A percentile compares a stretch with the other conserved stretches of the same genome.
phyloP scores from a whole-genome alignment of 2,113 vertebrate species.

The Fulmarus glacialis region DNA sequence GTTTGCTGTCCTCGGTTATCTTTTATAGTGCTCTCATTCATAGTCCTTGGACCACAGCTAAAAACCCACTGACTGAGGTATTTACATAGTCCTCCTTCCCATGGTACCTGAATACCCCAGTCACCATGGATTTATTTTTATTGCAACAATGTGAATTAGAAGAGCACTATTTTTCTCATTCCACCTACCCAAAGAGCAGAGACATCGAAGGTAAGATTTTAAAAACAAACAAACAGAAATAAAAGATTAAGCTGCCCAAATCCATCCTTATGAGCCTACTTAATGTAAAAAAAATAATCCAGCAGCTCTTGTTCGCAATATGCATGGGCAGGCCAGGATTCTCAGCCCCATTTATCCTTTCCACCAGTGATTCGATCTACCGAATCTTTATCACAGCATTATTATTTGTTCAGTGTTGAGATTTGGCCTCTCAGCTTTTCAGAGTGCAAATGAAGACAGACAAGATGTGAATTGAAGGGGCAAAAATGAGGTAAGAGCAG shows the following conservation, averaged over 20 bases:
- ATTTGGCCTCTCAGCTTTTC: not conserved
- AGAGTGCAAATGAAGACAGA: not conserved
- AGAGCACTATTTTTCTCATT: not conserved
- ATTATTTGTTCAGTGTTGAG: not conserved
- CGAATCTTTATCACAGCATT: not conserved
- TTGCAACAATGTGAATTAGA: not conserved
- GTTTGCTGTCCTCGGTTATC: not conserved
- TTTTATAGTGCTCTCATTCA: not conserved
- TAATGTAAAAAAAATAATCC: not conserved
- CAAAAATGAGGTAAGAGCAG: not conserved
- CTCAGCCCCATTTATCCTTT: not conserved
- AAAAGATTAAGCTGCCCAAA: not conserved
- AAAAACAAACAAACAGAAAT: not conserved
- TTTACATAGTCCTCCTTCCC: not conserved
- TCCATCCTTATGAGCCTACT: not conserved
- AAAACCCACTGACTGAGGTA: not conserved
- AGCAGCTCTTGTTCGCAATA: not conserved
- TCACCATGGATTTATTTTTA: not conserved
- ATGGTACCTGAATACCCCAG: accelerated
- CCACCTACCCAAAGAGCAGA: not conserved
- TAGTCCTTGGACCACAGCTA: not conserved
- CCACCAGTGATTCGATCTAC: not conserved
- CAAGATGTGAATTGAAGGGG: not conserved
- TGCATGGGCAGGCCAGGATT: not conserved
- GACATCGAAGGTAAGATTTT: not conserved